Conservation (phyloP, 1,140 invertebrate genomes). For the Drosophila paulistorum region DNA sequence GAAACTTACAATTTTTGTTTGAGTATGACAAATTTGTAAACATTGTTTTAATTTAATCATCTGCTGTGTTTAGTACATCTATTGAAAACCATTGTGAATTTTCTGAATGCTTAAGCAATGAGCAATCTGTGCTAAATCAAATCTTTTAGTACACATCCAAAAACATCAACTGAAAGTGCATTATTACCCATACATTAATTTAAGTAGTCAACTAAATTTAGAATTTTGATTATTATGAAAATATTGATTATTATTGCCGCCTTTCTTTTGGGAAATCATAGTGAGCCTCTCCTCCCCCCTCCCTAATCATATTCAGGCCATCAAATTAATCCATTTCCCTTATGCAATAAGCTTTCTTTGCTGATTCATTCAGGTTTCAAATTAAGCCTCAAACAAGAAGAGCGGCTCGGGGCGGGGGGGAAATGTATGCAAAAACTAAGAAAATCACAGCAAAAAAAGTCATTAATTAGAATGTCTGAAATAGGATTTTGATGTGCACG, state of each 20-base stretch:
- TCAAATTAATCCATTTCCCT: conserved; percentile 10
- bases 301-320: background rate
- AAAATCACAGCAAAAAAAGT: conserved; percentile 17
- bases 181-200: too few relatives aligned
- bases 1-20: background rate
- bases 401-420: background rate
- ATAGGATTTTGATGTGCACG: conserved; percentile 56
- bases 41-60: background rate
- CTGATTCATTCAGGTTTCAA: conserved; percentile 49
- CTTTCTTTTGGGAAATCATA: background rate
- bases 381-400: conserved; percentile 21
- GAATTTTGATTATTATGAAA: background rate
- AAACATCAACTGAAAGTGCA: too few relatives aligned
- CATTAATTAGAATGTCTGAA: conserved; percentile 65
- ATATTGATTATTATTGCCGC: background rate
- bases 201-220: too few relatives aligned
- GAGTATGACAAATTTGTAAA: conserved; percentile 4
- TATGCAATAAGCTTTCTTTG: conserved; percentile 16
- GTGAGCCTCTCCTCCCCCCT: background rate
- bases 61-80: background rate
- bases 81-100: too few relatives aligned
- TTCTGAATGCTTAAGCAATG: too few relatives aligned
- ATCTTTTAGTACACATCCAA: too few relatives aligned
- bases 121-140: too few relatives aligned
- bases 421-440: conserved; percentile 1